phyloP scores from a whole-genome alignment of 2,888 invertebrate genomes.

The Aphodius sticticus region DNA sequence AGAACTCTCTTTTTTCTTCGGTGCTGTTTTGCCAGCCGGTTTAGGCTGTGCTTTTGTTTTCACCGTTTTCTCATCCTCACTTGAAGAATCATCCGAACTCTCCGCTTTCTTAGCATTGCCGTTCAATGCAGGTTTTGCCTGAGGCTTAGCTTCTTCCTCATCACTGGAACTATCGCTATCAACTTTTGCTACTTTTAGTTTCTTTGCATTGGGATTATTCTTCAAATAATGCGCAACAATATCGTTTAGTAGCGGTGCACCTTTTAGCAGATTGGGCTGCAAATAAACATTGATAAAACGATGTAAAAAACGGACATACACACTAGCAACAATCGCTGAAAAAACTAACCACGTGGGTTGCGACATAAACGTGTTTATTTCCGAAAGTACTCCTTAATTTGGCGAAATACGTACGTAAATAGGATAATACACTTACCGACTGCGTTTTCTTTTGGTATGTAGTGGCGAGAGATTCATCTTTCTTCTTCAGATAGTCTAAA shows the following conservation, averaged over 20 bases:
- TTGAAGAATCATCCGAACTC: slow-evolving; percentile 47
- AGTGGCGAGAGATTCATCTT: slow-evolving; percentile 72
- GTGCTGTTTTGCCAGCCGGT: slow-evolving; percentile 23
- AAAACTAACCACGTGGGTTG: slow-evolving; percentile 38
- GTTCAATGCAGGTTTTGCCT: slow-evolving; percentile 37
- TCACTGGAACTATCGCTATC: slow-evolving; percentile 51
- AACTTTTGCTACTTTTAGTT: slow-evolving; percentile 43
- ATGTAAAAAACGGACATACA: not conserved
- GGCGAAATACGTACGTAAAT: not conserved
- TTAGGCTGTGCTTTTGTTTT: slow-evolving; percentile 30
- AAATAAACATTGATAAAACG: slow-evolving; percentile 49
- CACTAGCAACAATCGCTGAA: not conserved
- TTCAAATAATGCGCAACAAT: slow-evolving; percentile 67
- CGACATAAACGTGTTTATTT: not conserved
- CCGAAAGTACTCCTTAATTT: not conserved
- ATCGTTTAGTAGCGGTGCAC: slow-evolving; percentile 70
- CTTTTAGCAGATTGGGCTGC: slow-evolving; percentile 71
- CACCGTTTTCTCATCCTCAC: slow-evolving; percentile 42
- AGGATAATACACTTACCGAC: slow-evolving; percentile 69
- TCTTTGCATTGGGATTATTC: slow-evolving; percentile 61
- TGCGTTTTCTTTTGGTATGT: slow-evolving; percentile 76
- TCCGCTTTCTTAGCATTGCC: slow-evolving; percentile 39
- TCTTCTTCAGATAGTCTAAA: slow-evolving; percentile 70
- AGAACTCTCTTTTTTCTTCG: slow-evolving; percentile 35
- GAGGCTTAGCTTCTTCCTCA: slow-evolving; percentile 43